Base-by-base conservation (phyloP, 1,140 invertebrate species). In the Drosophila tani region DNA sequence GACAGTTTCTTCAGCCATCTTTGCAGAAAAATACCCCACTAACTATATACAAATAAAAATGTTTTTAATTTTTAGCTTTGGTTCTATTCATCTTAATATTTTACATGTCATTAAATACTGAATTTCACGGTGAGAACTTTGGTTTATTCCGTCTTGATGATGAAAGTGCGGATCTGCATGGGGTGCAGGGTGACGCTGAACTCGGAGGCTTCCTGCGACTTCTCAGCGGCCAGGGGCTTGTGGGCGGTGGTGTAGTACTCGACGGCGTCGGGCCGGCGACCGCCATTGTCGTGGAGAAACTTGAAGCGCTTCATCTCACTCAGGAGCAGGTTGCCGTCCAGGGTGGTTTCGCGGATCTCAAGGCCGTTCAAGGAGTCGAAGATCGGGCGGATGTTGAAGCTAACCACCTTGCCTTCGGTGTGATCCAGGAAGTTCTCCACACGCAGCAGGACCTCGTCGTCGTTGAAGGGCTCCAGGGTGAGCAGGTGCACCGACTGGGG, bases 371-470 rank as follows among this genome's bases (percentile, higher is more conserved):
- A 8, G 1, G 53, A 59, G 17, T 88, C 81, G 12, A 91, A 91
- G 17, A 91, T 85, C 32, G 79, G 51, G 1, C 59, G 66, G 35
- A 92, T 87, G 17, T 91, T 84, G 55, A 92, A 91, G 43, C 79
- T 87, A 6, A 84, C 77, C 43, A 84, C 21, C 96, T 96, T 75
- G 76, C 97, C 95, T 86, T 98, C 96, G 21, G 93, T 93, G 27
- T 94, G 95, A 91, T 98, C 97, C 73, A 97, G 95, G 59, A 98
- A 95, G 92, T 99, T 98, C 91, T 99, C 98, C 5, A 99, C 93
- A 53, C 98, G 94, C 2, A 99, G 78, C 2, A 99, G 93, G 7
- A 97, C 93, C 11, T 94, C 94, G 2, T 93, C 93, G 9, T 94
- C 94, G 69, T 95, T 95, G 95, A 97, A 97, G 14, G 97, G 96